phyloP scores from a whole-genome alignment of 2,113 vertebrate genomes.

The Psettodes erumei region DNA sequence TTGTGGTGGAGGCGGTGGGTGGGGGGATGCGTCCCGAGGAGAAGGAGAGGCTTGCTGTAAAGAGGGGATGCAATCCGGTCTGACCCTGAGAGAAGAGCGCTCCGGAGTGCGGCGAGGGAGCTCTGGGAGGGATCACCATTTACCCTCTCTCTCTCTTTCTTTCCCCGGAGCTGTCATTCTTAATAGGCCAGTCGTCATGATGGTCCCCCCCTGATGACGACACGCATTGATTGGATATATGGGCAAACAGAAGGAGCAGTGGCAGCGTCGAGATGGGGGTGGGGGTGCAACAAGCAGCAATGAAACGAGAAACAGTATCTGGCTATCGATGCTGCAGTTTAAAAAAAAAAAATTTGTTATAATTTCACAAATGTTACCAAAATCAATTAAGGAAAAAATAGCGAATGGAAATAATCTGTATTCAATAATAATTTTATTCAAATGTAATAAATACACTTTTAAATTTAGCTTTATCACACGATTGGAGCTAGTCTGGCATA shows the following conservation, averaged over 20 bases:
- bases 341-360: no score
- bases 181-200: constrained; percentile 95
- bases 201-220: constrained; percentile 94
- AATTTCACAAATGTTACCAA: background rate
- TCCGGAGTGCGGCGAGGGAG: constrained; percentile 87
- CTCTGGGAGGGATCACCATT: constrained; percentile 98
- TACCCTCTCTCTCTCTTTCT: constrained; percentile 90
- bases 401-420: no score
- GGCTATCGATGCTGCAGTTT: background rate
- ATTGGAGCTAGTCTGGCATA: background rate
- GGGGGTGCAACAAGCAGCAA: constrained; percentile 79
- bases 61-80: constrained; percentile 81
- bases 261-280: constrained; percentile 84
- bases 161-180: constrained; percentile 94
- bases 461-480: background rate
- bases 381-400: background rate
- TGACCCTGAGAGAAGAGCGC: constrained; percentile 92
- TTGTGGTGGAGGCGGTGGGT: background rate
- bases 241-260: constrained; percentile 93
- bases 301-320: constrained; percentile 1
- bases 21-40: constrained; percentile 36
- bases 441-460: background rate
- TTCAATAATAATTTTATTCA: no score
- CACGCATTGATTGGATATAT: constrained; percentile 90
- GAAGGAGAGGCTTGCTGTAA: constrained; percentile 70